Evolutionary conservation across 2,113 vertebrate genomes (phyloP), one percentile per base, ranked within the genome.

Genomic region (Nycticorax nycticorax): DNA sequence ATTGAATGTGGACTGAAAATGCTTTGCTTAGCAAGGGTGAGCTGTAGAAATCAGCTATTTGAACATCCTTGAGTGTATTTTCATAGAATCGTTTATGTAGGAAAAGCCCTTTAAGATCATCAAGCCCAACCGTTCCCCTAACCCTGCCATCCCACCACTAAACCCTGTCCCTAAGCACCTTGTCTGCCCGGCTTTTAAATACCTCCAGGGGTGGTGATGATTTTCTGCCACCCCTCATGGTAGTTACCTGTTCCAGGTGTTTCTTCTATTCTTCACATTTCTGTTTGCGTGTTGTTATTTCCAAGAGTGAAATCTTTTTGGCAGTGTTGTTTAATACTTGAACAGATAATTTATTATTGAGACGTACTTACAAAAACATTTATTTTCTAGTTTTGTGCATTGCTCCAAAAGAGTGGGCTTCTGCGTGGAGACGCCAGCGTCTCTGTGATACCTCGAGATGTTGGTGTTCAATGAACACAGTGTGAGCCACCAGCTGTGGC

Each of bases 371-470:
- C 2, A 16, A 69, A 86, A 30, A 17, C 9, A 30, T 19, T 35
- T 2, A 8, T 64, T 47, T 79, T 37, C 39, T 59, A 2, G 14
- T 56, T 72, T 33, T 32, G 14, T 2, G 0, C 5, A 3, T 56
- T 56, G 67, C 8, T 88, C 10, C 18, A 14, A 7, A 45, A 53
- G 59, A 52, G 41, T 3, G 35, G 45, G 45, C 64, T 67, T 10
- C 47, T 43, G 7, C 1, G 1, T 0, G 10, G 32, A 59, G n/a
- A 26, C 28, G 5, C 0, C 2, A 30, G 30, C 3, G 0, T 28
- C 66, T 62, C 50, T 23, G 33, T 33, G 33, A 18, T 32, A 13
- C 18, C 18, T 20, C 0, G 9, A 47, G 41, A 21, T 37, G 43
- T 6, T 41, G 53, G 21, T 1, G 1, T 47, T 59, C 37, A n/a